Evolutionary conservation across 2,888 invertebrate genomes (phyloP).

Genomic region (Acanthococcus lagerstroemiae): DNA sequence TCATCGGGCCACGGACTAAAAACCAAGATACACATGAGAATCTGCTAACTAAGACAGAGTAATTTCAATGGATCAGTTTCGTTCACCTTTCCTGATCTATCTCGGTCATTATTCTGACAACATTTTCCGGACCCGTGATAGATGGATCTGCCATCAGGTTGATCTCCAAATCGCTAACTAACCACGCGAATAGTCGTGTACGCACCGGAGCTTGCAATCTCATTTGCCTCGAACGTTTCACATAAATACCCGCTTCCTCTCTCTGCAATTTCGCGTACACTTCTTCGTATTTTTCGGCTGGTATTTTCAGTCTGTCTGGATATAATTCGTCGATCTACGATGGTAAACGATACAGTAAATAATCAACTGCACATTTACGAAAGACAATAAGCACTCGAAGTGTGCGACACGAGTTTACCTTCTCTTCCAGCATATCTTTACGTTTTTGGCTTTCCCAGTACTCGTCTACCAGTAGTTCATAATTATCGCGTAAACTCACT

Average conservation of each 20-base stretch:
- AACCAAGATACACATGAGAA: neutral
- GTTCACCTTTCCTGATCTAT: slow-evolving; percentile 70
- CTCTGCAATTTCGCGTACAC: slow-evolving; percentile 75
- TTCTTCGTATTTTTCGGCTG: slow-evolving; percentile 79
- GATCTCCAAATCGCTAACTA: slow-evolving; percentile 61
- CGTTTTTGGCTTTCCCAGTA: slow-evolving; percentile 87
- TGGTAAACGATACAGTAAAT: no score
- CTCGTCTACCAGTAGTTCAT: slow-evolving; percentile 88
- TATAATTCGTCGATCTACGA: slow-evolving; percentile 59
- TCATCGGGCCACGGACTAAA: slow-evolving; percentile 85
- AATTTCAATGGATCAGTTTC: neutral
- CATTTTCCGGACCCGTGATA: slow-evolving; percentile 70
- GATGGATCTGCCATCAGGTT: slow-evolving; percentile 76
- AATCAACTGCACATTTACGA: no score
- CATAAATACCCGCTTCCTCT: slow-evolving; percentile 91
- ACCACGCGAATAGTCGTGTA: slow-evolving; percentile 77
- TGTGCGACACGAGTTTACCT: slow-evolving; percentile 47
- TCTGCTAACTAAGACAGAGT: neutral
- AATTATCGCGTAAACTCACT: slow-evolving; percentile 89
- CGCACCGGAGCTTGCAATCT: slow-evolving; percentile 55
- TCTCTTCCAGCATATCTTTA: slow-evolving; percentile 76
- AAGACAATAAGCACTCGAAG: neutral
- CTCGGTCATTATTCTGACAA: slow-evolving; percentile 59
- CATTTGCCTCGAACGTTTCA: slow-evolving; percentile 73
- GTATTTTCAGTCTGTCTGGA: slow-evolving; percentile 70